phyloP scores from a whole-genome alignment of 2,113 vertebrate genomes.

The Epinephelus moara region DNA sequence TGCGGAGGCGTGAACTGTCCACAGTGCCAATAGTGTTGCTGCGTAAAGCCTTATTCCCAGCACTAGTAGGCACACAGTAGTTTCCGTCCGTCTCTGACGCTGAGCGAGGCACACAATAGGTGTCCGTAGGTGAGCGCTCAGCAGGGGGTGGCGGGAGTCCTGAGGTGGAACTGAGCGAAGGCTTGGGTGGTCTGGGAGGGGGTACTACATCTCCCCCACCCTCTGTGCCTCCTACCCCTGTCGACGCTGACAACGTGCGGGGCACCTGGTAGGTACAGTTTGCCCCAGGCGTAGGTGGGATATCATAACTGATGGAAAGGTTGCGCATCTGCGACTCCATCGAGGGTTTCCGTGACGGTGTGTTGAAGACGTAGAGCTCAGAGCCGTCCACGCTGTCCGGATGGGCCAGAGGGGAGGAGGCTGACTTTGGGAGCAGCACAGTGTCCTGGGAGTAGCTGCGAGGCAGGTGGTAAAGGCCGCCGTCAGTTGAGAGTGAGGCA shows the following conservation, averaged over 20 bases:
- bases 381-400: conserved; percentile 84
- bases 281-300: conserved; percentile 93
- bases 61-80: conserved; percentile 89
- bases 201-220: conserved; percentile 89
- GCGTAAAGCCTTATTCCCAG: conserved; percentile 86
- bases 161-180: conserved; percentile 81
- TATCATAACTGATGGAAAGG: conserved; percentile 94
- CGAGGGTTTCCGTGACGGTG: conserved; percentile 85
- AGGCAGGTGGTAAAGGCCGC: conserved; percentile 92
- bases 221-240: conserved; percentile 66
- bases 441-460: conserved; percentile 96
- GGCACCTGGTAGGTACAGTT: conserved; percentile 94
- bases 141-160: conserved; percentile 78
- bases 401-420: conserved; percentile 83
- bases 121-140: conserved; percentile 94
- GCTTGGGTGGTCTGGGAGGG: conserved; percentile 96
- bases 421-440: conserved; percentile 89
- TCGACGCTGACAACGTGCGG: conserved; percentile 85
- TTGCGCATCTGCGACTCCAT: conserved; percentile 92
- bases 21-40: conserved; percentile 94
- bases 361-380: conserved; percentile 92
- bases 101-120: conserved; percentile 85
- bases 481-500: conserved; percentile 85
- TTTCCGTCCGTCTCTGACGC: conserved; percentile 92
- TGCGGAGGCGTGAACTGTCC: conserved; percentile 90